Base-by-base conservation (phyloP, 2,797 vertebrate genomes). In the Geotrypetes seraphini region DNA sequence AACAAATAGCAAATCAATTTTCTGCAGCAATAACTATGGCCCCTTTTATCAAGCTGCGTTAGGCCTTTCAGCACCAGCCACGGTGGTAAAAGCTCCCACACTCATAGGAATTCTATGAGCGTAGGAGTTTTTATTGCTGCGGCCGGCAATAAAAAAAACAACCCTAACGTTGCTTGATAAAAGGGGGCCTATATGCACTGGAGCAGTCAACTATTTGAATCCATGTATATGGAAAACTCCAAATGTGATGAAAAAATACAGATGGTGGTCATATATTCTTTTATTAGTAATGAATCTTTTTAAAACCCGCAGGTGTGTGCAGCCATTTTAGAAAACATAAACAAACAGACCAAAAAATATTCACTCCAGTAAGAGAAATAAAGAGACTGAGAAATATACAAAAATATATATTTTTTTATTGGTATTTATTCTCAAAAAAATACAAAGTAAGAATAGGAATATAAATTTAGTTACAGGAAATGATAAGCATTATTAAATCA, bases 351-450 rank as follows among this genome's bases (percentile, higher is more conserved):
- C n/a, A n/a, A n/a, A n/a, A n/a, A n/a, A n/a, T n/a, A n/a, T n/a
- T n/a, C n/a, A n/a, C n/a, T n/a, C 18, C 8, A 32, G 23, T 15
- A 12, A 34, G 50, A 53, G 23, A 63, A 67, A 62, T n/a, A 37
- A 43, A 33, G 64, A 57, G 50, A 35, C 61, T n/a, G 33, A 53
- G 56, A 29, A 39, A 47, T 22, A 2, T 43, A 42, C 53, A 56
- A 52, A n/a, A 42, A 19, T 39, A 43, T 39, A 43, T 6, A 22
- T 7, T 14, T 14, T 3, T 80, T 80, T 80, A 80, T 80, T 80
- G 50, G 46, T 27, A 34, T 35, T 49, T 8, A 25, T 22, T 46
- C 61, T 40, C 50, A 28, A 57, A 53, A 47, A 48, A 39, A 54
- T 62, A 55, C 71, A 43, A 38, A 63, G 30, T 5, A 52, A 60